Evolutionary conservation across 1,140 invertebrate genomes (phyloP).

Genomic region (Drosophila novamexicana): DNA sequence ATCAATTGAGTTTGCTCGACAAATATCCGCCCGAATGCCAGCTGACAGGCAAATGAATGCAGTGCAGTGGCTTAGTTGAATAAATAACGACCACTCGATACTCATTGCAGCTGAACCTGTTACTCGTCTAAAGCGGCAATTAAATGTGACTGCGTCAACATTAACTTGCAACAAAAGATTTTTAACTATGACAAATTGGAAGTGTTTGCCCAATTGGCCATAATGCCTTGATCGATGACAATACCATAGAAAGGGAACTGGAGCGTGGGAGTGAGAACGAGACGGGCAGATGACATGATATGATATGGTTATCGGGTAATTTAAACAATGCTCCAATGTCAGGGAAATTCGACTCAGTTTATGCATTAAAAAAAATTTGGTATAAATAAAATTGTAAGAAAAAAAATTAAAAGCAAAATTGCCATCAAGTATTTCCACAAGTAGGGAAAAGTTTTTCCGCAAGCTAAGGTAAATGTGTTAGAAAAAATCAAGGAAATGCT

Average conservation of each 20-base stretch:
- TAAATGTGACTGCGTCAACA: constrained; percentile 48
- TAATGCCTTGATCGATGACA: constrained; percentile 65
- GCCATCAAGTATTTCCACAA: too few species aligned
- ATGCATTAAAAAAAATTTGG: constrained; percentile 1
- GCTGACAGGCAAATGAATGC: constrained; percentile 55
- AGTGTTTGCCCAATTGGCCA: constrained; percentile 67
- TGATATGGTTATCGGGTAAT: constrained; percentile 67
- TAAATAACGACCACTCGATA: constrained; percentile 15
- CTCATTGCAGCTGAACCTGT: not conserved
- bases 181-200: constrained; percentile 65
- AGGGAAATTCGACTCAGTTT: not conserved
- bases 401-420: too few species aligned
- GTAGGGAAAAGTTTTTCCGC: too few species aligned
- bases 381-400: too few species aligned
- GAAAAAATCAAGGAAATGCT: too few species aligned
- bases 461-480: too few species aligned
- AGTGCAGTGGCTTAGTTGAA: constrained; percentile 24
- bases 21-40: constrained; percentile 71
- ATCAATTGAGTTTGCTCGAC: constrained; percentile 75
- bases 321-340: constrained; percentile 48
- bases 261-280: not conserved
- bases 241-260: not conserved
- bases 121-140: constrained; percentile 30
- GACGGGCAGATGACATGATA: constrained; percentile 29
- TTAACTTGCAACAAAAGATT: constrained; percentile 38